phyloP scores from a whole-genome alignment of 2,797 vertebrate genomes.

The Acomys russatus region DNA sequence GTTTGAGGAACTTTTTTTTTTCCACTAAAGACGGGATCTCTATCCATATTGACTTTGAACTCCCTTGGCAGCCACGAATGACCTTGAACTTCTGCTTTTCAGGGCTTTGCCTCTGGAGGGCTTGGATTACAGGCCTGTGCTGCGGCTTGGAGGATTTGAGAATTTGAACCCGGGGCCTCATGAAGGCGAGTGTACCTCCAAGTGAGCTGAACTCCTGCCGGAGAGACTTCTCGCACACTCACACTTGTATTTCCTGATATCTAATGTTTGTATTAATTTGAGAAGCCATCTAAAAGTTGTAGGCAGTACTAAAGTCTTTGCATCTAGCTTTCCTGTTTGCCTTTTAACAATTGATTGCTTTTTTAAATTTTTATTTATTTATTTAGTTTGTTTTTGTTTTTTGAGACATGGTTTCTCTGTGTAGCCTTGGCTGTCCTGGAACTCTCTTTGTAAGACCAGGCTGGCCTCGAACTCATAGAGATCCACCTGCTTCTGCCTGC shows the following conservation, averaged over 20 bases:
- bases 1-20: neutral
- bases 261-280: neutral
- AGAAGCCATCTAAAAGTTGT: neutral
- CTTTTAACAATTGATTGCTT: neutral
- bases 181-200: neutral
- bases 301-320: conserved; percentile 11
- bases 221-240: neutral
- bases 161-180: neutral
- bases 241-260: neutral
- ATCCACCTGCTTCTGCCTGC: too few relatives aligned
- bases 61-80: neutral
- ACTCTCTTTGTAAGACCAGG: too few relatives aligned
- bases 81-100: too few relatives aligned
- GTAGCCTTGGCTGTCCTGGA: too few relatives aligned
- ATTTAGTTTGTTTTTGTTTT: too few relatives aligned
- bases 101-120: neutral
- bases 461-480: too few relatives aligned
- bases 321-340: neutral
- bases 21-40: neutral
- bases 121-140: neutral
- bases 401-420: too few relatives aligned
- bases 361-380: too few relatives aligned
- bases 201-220: neutral
- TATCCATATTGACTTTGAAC: neutral
- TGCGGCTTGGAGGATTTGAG: neutral